phyloP scores from a whole-genome alignment of 2,113 vertebrate genomes.

The Solenodon paradoxus region DNA sequence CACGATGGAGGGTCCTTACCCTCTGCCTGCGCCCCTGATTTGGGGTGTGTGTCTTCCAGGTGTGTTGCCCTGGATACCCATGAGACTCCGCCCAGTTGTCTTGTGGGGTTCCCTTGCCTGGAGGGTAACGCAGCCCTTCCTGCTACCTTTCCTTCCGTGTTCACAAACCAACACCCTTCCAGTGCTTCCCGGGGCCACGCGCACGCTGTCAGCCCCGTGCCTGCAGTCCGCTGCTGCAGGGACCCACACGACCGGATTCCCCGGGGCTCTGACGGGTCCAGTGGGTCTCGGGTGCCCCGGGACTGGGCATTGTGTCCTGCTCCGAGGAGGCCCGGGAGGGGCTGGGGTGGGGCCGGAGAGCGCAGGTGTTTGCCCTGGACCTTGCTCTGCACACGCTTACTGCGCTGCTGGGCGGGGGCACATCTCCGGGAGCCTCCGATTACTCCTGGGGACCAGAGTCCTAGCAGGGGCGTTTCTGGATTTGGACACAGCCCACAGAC shows the following conservation, averaged over 20 bases:
- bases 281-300: no score
- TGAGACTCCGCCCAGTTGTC: neutral
- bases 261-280: neutral
- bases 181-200: neutral
- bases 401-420: no score
- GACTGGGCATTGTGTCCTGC: neutral
- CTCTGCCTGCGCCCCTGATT: neutral
- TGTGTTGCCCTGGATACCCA: rapidly evolving
- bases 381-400: no score
- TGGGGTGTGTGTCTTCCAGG: neutral
- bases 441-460: neutral
- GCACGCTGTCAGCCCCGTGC: rapidly evolving
- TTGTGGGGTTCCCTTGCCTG: neutral
- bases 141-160: neutral
- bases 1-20: no score
- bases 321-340: no score
- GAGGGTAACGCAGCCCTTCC: rapidly evolving
- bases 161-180: neutral
- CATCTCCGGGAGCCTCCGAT: neutral
- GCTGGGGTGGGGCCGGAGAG: no score
- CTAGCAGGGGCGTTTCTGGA: neutral
- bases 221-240: neutral
- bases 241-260: neutral
- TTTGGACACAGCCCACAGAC: neutral
- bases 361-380: no score